Percentiles rank a stretch among this genome's conserved stretches.
phyloP scores from a whole-genome alignment of 2,888 invertebrate species.

The Harmothoe impar region DNA sequence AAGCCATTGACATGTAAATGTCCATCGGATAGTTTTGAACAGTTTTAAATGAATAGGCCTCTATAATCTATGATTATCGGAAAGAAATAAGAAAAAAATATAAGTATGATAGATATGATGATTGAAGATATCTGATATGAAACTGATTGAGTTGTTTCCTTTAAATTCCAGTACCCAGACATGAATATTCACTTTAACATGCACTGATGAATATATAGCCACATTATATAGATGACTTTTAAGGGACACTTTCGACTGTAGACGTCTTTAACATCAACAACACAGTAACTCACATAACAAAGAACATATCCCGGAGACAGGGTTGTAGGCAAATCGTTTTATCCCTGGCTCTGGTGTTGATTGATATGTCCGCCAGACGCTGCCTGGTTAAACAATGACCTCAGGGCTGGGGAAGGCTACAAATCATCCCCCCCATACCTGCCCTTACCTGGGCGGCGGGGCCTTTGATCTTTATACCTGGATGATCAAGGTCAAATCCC shows the following conservation, averaged over 20 bases:
- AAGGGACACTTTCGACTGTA: background rate
- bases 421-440: slow-evolving; percentile 26
- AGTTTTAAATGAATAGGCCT: no score
- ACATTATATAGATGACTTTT: no score
- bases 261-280: slow-evolving; percentile 4
- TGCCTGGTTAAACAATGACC: slow-evolving; percentile 34
- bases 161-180: no score
- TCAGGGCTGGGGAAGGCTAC: slow-evolving; percentile 23
- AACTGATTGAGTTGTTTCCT: no score
- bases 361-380: slow-evolving; percentile 36
- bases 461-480: slow-evolving; percentile 36
- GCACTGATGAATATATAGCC: no score
- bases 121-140: no score
- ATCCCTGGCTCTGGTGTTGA: slow-evolving; percentile 28
- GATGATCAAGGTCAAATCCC: slow-evolving; percentile 40
- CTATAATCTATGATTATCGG: no score
- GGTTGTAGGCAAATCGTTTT: slow-evolving; percentile 34
- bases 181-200: no score
- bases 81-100: no score
- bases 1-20: no score
- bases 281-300: slow-evolving; percentile 23
- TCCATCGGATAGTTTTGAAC: no score
- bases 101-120: no score
- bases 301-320: slow-evolving; percentile 16
- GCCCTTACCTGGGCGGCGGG: slow-evolving; percentile 39